Base-by-base conservation (phyloP, 2,113 vertebrate genomes). In the Arothron firmamentum region DNA sequence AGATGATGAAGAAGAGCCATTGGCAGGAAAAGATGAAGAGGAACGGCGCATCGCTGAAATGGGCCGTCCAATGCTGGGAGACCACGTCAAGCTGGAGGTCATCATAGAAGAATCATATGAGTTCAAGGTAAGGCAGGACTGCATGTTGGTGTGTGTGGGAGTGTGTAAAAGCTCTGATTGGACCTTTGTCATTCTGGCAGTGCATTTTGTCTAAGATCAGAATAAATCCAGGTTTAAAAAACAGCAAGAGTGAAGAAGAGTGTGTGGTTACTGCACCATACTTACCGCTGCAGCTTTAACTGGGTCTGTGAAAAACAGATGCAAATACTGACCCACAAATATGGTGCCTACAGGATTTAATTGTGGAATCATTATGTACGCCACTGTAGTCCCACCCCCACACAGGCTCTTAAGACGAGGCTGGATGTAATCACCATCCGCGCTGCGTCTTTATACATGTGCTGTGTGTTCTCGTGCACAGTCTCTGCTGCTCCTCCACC, bases 21-120 rank as follows among this genome's bases (percentile, higher is more conserved):
- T 98, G 79, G 92, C 92, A 1, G 95, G 92, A 52, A 95, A 94
- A 75, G 93, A 98, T 25, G 95, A 98, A 51, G 96, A 98, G 51
- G 93, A 98, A 38, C 90, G 92, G 1, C 94, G 95, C 70, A 97
- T 99, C 0, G 97, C 97, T 0, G 96, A 98, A 68, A 90, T 99
- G 95, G 97, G 97, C 13, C 94, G 95, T 7, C 97, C 97, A 4
- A 89, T 94, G 62, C 91, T 99, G 57, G 97, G 97, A 13, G 97
- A 99, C 60, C 95, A 99, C 64, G 91, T 91, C 71, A 97, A 92
- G 68, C 91, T 99, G 11, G 97, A 99, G 85, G 77, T 99, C 82
- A 92, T 99, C 90, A 99, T 99, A 41, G 97, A 99, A 82, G 97
- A 99, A 59, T 99, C 96, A 50, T 99, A 99, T 0, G 97, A 99